Percentiles rank a stretch among this genome's conserved stretches.
These are phyloP conservation scores for Drosophila paramelanica DNA, from an alignment of 2,888 invertebrate species.

Conservation along the genomic window DNA sequence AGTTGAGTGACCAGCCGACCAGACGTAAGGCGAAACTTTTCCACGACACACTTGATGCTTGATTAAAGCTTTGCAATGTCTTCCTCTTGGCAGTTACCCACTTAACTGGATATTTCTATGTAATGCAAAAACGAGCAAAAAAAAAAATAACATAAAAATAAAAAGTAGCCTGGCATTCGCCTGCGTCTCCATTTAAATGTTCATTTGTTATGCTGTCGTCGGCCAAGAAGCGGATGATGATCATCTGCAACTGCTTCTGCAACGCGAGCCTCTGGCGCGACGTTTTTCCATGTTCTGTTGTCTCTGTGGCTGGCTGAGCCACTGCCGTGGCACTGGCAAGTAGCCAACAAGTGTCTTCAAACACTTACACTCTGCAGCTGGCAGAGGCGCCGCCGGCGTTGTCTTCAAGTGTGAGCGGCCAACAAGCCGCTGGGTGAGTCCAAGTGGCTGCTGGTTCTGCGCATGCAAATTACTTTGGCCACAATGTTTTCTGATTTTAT, in stretches of 20 bases:
- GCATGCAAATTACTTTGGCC: conserved; percentile 79
- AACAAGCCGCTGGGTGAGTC: conserved; percentile 20
- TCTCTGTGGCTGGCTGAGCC: conserved; percentile 17
- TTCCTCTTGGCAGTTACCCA: conserved; percentile 41
- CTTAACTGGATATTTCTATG: conserved; percentile 38
- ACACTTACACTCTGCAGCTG: conserved; percentile 58
- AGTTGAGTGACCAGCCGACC: conserved; percentile 51
- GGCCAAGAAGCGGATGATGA: conserved; percentile 46
- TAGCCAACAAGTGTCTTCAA: conserved; percentile 78
- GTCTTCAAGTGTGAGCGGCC: conserved; percentile 59
- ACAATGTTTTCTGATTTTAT: conserved; percentile 76
- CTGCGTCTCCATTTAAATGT: conserved; percentile 76
- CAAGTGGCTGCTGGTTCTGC: conserved; percentile 62
- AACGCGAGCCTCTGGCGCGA: conserved; percentile 32
- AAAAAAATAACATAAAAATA: not conserved
- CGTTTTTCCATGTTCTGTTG: conserved; percentile 31
- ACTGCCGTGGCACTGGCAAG: conserved; percentile 68
- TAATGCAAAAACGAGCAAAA: conserved; percentile 6
- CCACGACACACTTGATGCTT: conserved; percentile 67
- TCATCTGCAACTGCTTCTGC: conserved; percentile 33
- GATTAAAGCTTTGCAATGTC: conserved; percentile 68
- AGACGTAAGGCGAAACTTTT: conserved; percentile 46
- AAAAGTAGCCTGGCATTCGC: conserved; percentile 39
- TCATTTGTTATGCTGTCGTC: conserved; percentile 79
- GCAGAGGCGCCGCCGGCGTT: conserved; percentile 66